A percentile compares a stretch with the other conserved stretches of the same genome.
Evolutionary conservation across 2,888 invertebrate genomes (phyloP).

Genomic region (Linnaemya tessellans): DNA sequence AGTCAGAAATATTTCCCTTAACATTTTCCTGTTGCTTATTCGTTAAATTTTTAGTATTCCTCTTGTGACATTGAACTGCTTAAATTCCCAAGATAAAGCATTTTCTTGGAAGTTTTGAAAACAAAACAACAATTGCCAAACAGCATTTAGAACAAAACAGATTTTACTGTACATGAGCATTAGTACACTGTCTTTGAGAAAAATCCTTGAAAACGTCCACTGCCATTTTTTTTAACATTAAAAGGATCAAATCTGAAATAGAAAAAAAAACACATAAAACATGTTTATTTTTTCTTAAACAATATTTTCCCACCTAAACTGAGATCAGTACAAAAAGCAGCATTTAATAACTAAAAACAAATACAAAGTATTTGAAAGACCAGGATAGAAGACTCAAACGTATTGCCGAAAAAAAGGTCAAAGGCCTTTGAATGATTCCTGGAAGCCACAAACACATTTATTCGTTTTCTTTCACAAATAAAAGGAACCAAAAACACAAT

Average conservation of each 20-base stretch:
- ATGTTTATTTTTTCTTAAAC: not conserved
- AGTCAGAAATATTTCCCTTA: not conserved
- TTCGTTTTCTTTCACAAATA: not conserved
- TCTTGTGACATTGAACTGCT: not conserved
- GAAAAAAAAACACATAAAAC: constrained; percentile 6
- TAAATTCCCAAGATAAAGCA: not conserved
- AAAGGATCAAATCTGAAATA: constrained; percentile 29
- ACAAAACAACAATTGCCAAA: constrained; percentile 3
- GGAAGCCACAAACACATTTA: constrained; percentile 14
- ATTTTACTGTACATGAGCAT: not conserved
- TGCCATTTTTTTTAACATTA: constrained; percentile 27
- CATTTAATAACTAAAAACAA: constrained; percentile 49
- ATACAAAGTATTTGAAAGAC: constrained; percentile 31
- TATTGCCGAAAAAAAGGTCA: constrained; percentile 43
- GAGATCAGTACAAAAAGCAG: not conserved
- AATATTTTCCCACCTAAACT: constrained; percentile 19
- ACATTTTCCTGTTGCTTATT: not conserved
- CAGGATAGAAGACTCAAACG: not conserved
- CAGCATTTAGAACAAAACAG: not conserved
- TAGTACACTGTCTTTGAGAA: not conserved
- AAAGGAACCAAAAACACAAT: not conserved
- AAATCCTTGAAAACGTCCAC: constrained; percentile 41
- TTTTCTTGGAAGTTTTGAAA: constrained; percentile 6
- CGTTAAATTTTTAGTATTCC: not conserved
- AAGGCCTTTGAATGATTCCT: constrained; percentile 31